These are phyloP conservation scores for Acanthis flammea DNA, from an alignment of 2,797 vertebrate species.

Conservation along the genomic window DNA sequence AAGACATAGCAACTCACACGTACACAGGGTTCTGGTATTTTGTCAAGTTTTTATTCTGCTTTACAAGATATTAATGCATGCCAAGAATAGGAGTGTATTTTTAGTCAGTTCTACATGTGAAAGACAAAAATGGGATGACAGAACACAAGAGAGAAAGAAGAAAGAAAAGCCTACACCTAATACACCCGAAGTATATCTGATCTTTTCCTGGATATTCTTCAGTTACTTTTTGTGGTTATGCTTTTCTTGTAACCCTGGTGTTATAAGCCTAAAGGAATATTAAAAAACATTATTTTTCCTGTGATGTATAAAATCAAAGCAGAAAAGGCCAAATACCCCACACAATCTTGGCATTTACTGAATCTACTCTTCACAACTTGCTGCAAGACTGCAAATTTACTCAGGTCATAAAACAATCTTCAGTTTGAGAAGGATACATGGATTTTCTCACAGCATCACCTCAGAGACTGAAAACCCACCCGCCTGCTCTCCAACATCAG, in stretches of 20 bases:
- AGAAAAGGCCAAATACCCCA: conserved; percentile 56
- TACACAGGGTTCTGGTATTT: neutral
- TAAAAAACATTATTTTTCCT: neutral
- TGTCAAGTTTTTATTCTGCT: conserved; percentile 10
- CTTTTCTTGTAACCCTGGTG: neutral
- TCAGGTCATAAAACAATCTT: conserved; percentile 32
- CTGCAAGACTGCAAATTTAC: conserved; percentile 31
- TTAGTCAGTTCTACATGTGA: neutral
- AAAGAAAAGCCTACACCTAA: conserved; percentile 1
- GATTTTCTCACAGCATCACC: neutral
- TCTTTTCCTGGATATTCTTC: conserved; percentile 1
- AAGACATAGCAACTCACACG: neutral
- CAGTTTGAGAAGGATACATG: neutral
- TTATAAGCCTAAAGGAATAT: neutral
- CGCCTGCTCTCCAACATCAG: neutral
- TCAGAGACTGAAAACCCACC: neutral
- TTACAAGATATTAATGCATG: neutral
- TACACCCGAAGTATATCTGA: neutral
- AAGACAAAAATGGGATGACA: conserved; percentile 25
- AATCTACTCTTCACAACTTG: conserved; percentile 36
- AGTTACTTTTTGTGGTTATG: neutral
- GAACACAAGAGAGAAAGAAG: neutral
- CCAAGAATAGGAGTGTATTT: conserved; percentile 3
- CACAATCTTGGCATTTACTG: conserved; percentile 64
- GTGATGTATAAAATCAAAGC: conserved; percentile 51